Evolutionary conservation across 1,140 invertebrate species (phyloP).

Genomic region (Stegodyphus mimosarum): DNA sequence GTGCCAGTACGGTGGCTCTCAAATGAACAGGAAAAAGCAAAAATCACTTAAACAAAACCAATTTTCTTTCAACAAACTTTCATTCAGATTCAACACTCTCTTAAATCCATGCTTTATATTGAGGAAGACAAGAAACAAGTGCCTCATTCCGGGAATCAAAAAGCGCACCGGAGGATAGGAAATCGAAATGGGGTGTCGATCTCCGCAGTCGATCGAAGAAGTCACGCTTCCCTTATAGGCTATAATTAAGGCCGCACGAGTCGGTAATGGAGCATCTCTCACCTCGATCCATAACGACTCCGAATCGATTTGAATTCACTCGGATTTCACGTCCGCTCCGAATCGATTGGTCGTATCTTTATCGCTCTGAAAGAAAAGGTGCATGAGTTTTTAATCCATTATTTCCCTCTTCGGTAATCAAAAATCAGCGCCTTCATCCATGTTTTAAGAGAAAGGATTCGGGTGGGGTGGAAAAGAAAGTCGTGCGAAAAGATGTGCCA

Average conservation of each 20-base stretch:
- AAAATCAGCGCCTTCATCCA: conserved; percentile 38
- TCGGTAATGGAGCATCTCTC: conserved; percentile 23
- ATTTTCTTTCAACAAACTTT: too few species aligned
- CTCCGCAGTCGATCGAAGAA: background rate
- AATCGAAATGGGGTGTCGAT: conserved; percentile 31
- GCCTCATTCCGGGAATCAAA: too few species aligned
- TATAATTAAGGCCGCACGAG: conserved; percentile 20
- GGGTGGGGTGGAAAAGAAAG: background rate
- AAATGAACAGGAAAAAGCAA: too few species aligned
- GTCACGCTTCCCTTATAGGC: conserved; percentile 32
- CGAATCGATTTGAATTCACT: conserved; percentile 29
- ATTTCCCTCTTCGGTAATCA: conserved; percentile 27
- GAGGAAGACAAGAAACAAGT: too few species aligned
- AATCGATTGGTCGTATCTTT: background rate
- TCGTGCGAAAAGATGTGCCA: conserved; percentile 25
- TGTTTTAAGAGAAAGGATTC: conserved; percentile 34
- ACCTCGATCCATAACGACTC: background rate
- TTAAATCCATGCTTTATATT: too few species aligned
- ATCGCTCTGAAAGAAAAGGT: background rate
- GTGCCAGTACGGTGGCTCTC: too few species aligned
- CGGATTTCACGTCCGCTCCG: background rate
- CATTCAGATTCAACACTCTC: too few species aligned
- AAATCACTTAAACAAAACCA: too few species aligned
- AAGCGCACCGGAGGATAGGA: background rate
- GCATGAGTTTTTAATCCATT: conserved; percentile 10